Conservation (phyloP, 2,888 invertebrate species). For the Amblyjoppa proteus region DNA sequence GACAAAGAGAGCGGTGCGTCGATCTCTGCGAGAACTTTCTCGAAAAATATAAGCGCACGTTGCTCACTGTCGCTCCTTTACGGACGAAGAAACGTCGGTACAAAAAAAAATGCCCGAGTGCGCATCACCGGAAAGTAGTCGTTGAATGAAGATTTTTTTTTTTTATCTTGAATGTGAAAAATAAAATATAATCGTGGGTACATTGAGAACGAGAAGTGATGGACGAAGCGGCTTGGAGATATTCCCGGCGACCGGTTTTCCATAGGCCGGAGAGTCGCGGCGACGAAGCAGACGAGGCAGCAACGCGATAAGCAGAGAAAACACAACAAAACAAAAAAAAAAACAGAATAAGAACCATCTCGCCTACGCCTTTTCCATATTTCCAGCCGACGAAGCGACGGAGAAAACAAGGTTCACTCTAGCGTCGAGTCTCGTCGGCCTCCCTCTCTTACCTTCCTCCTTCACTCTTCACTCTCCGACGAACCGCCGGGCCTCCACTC, state of each 20-base stretch:
- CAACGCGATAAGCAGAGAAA: slow-evolving; percentile 21
- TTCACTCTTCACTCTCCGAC: slow-evolving; percentile 38
- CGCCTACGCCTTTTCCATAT: slow-evolving; percentile 41
- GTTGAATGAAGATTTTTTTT: not conserved
- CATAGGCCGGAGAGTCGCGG: not conserved
- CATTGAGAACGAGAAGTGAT: not conserved
- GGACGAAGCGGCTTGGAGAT: not conserved
- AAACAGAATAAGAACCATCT: slow-evolving; percentile 12
- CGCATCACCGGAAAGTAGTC: not conserved
- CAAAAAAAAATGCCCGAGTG: not conserved
- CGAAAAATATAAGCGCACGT: not conserved
- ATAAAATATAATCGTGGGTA: not conserved
- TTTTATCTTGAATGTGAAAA: not conserved
- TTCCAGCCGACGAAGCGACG: slow-evolving; percentile 12
- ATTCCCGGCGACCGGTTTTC: slow-evolving; percentile 8
- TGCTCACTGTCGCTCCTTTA: not conserved
- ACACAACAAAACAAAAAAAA: not conserved
- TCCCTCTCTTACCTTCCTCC: slow-evolving; percentile 31
- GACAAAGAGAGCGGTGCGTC: not conserved
- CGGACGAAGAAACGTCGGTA: not conserved
- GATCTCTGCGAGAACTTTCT: not conserved
- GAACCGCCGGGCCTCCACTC: slow-evolving; percentile 38
- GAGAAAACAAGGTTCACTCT: slow-evolving; percentile 2
- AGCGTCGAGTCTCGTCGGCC: slow-evolving; percentile 16
- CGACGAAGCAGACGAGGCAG: not conserved